Conservation (phyloP, 2,797 vertebrate genomes). For the Coregonus suidteri region DNA sequence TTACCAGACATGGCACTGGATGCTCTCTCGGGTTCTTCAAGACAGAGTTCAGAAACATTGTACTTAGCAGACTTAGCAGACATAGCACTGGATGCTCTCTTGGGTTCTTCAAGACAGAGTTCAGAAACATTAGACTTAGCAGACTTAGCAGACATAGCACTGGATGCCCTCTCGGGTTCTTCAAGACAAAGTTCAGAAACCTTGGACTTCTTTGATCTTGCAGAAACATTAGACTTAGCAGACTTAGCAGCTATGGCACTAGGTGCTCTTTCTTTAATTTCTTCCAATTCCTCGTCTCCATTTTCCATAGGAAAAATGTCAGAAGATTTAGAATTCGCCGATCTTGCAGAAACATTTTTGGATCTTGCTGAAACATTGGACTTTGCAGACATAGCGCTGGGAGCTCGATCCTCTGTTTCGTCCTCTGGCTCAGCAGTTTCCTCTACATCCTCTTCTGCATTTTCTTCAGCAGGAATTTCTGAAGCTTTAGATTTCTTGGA, state of each 20-base stretch:
- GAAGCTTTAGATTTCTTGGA: slow-evolving; percentile 9
- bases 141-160: slow-evolving; percentile 33
- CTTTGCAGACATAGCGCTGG: slow-evolving; percentile 29
- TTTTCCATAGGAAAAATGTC: slow-evolving; percentile 4
- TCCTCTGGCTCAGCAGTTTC: neutral
- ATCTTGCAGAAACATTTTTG: slow-evolving; percentile 31
- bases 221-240: slow-evolving; percentile 24
- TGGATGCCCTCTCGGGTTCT: slow-evolving; percentile 34
- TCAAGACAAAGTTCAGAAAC: slow-evolving; percentile 7
- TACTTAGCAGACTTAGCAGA: slow-evolving; percentile 19
- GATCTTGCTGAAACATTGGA: slow-evolving; percentile 41
- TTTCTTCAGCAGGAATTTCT: neutral
- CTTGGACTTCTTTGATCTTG: slow-evolving; percentile 26
- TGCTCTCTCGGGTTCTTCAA: neutral
- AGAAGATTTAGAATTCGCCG: slow-evolving; percentile 48
- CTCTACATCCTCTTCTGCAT: neutral
- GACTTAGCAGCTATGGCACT: slow-evolving; percentile 40
- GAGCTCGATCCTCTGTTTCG: neutral
- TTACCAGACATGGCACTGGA: slow-evolving; percentile 9
- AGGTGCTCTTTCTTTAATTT: slow-evolving; percentile 13
- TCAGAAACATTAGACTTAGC: slow-evolving; percentile 22
- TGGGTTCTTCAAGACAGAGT: slow-evolving; percentile 20
- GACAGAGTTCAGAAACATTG: neutral
- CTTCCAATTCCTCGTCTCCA: neutral
- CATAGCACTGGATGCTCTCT: slow-evolving; percentile 17